phyloP scores from a whole-genome alignment of 1,140 invertebrate species.

The Drosophila trapezifrons region DNA sequence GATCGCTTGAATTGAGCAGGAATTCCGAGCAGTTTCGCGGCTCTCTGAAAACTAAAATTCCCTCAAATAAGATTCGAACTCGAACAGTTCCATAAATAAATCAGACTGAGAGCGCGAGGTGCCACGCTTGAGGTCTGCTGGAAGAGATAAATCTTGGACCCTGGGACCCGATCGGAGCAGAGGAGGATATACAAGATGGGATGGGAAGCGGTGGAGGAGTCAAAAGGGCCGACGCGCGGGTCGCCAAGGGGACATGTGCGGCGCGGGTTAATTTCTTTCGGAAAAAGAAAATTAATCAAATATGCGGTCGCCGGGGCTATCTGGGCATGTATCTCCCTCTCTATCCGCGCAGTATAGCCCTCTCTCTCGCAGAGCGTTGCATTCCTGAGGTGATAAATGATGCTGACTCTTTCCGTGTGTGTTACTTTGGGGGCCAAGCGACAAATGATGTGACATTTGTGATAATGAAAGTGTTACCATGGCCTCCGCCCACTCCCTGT shows the following conservation, averaged over 20 bases:
- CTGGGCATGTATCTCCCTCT: constrained; percentile 36
- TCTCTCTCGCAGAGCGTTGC: constrained; percentile 37
- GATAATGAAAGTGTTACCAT: constrained; percentile 80
- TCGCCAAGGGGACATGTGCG: constrained; percentile 67
- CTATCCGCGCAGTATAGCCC: constrained; percentile 5
- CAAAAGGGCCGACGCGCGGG: constrained; percentile 70
- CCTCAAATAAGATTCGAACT: constrained; percentile 36
- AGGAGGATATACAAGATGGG: constrained; percentile 22
- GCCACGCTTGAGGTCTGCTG: constrained; percentile 70
- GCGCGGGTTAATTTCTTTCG: constrained; percentile 83
- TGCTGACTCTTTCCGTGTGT: constrained; percentile 35
- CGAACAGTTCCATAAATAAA: constrained; percentile 69
- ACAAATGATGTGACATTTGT: constrained; percentile 83
- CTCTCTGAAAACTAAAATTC: constrained; percentile 28
- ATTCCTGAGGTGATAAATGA: constrained; percentile 83
- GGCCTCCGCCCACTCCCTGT: constrained; percentile 25
- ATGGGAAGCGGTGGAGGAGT: constrained; percentile 48
- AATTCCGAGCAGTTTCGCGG: constrained; percentile 36
- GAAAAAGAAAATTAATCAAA: constrained; percentile 84
- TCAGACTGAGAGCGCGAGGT: constrained; percentile 47
- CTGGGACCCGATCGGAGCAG: constrained; percentile 48
- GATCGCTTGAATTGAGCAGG: constrained; percentile 6
- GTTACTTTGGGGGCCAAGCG: constrained; percentile 69
- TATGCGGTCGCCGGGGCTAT: constrained; percentile 55
- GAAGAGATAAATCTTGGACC: constrained; percentile 82